phyloP scores from a whole-genome alignment of 2,797 vertebrate species.

The Merluccius polli region DNA sequence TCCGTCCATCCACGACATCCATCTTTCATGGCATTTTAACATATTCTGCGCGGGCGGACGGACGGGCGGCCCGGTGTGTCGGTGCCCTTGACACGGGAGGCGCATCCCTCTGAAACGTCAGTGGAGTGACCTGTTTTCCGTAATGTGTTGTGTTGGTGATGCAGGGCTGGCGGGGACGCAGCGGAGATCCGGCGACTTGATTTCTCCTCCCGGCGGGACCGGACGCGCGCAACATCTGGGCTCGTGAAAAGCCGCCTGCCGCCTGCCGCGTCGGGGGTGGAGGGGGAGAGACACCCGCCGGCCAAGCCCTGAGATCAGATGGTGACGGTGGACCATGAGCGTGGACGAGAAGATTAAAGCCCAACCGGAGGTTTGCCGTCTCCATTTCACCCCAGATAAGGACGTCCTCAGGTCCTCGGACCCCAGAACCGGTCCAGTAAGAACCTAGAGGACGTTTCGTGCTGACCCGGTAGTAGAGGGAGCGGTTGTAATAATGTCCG shows the following conservation, averaged over 20 bases:
- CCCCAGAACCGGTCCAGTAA: too few relatives aligned
- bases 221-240: too few relatives aligned
- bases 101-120: neutral
- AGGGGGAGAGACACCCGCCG: too few relatives aligned
- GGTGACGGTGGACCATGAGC: neutral
- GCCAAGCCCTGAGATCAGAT: neutral
- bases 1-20: too few relatives aligned
- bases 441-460: neutral
- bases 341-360: neutral
- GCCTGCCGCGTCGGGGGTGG: too few relatives aligned
- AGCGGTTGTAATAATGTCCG: neutral
- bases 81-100: neutral
- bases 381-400: neutral
- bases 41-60: neutral
- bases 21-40: too few relatives aligned
- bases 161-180: conserved; percentile 43
- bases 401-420: too few relatives aligned
- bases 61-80: neutral
- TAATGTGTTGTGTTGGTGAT: conserved; percentile 5
- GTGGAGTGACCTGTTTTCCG: too few relatives aligned
- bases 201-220: neutral
- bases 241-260: too few relatives aligned
- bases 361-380: neutral
- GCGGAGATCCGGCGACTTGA: conserved; percentile 12
- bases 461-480: too few relatives aligned